Evolutionary conservation across 2,888 invertebrate species (phyloP), one percentile per base, ranked within the genome.

Genomic region (Nomada hirtipes): DNA sequence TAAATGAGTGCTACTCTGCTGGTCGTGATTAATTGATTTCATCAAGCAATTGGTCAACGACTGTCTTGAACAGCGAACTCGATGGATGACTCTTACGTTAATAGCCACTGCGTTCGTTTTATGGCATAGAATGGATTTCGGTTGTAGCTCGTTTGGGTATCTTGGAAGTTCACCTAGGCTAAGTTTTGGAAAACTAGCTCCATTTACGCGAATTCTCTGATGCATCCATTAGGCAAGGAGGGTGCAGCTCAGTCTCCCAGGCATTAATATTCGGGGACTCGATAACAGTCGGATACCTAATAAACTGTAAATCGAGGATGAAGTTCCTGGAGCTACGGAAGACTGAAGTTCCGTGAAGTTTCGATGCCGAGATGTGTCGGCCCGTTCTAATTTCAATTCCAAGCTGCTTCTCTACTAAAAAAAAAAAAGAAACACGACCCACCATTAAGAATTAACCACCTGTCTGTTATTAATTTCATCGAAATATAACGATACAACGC

Each of bases 1-100:
- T 36, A 36, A 36, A 36, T 36, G 7, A 36, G 29, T 52, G 57
- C 13, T 52, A 53, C 55, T 11, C 26, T 44, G n/a, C 57, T 36
- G 57, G 36, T 71, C 68, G 71, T 76, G 80, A 80, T 71, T 82
- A 72, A 82, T 80, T 76, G 57, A 72, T 76, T 76, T 82, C 67
- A 59, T 82, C 70, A 64, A 67, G 18, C 2, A 18, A 0, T 23
- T 1, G 13, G 47, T 1, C 47, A 47, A 47, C 47, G 4, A 47
- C 15, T 47, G 47, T 47, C 47, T 47, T 13, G 2, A 15, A 15
- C 47, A 15, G 47, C 15, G 47, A 3, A 15, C 47, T 36, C 10
- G 26, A 7, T 10, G 47, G 4, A 26, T 13, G 47, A 20, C n/a
- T 0, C 47, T 47, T 10, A 10, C 47, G 1, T 47, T 15, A 15